Evolutionary conservation across 2,113 vertebrate genomes (phyloP).

Genomic region (Gobius niger): DNA sequence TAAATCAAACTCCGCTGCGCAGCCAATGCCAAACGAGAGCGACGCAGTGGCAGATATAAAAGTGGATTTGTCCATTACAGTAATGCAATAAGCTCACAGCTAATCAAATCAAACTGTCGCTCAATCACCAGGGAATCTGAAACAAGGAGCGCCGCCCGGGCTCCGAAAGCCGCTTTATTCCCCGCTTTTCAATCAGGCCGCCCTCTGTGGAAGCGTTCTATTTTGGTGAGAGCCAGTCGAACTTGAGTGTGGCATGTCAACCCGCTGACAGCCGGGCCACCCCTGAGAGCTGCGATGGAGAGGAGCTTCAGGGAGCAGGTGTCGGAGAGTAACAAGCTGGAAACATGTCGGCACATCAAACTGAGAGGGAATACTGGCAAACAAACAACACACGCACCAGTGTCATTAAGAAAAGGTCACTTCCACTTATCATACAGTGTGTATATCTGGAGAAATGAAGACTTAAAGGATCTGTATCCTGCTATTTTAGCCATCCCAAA

Average conservation of each 20-base stretch:
- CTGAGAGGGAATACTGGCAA: background rate
- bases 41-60: constrained; percentile 28
- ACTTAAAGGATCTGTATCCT: no score
- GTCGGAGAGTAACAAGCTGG: constrained; percentile 56
- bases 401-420: no score
- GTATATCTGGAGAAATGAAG: no score
- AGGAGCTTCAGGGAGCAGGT: constrained; percentile 59
- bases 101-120: constrained; percentile 48
- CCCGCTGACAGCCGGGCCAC: constrained; percentile 30
- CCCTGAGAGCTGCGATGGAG: constrained; percentile 31
- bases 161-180: constrained; percentile 40
- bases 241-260: constrained; percentile 35
- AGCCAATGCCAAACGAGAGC: constrained; percentile 38
- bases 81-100: constrained; percentile 43
- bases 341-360: constrained; percentile 12
- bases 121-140: background rate
- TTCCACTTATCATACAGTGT: no score
- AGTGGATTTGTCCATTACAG: constrained; percentile 48
- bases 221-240: constrained; percentile 13
- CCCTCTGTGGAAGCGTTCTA: constrained; percentile 25
- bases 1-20: constrained; percentile 47
- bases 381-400: background rate
- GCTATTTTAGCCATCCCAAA: no score
- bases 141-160: background rate
- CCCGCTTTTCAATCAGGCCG: constrained; percentile 37